Evolutionary conservation across 2,113 vertebrate species (phyloP).

Genomic region (Dasyornis broadbenti): DNA sequence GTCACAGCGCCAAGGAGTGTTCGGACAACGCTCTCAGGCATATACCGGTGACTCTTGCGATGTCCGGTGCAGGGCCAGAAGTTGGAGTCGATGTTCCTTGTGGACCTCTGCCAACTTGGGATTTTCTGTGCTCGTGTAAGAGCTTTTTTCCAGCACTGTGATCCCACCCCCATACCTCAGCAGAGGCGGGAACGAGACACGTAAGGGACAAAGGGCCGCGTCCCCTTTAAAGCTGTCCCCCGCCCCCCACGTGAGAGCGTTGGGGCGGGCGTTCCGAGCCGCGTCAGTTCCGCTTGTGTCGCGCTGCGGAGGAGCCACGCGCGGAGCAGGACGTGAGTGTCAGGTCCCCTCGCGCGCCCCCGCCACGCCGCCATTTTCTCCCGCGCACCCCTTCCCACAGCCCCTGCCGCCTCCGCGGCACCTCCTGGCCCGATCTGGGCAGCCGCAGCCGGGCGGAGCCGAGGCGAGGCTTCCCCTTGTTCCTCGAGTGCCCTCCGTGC

Average conservation of each 20-base stretch:
- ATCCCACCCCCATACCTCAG: too few species aligned
- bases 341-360: background rate
- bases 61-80: background rate
- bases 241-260: background rate
- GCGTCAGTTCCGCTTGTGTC: slow-evolving; percentile 6
- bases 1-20: background rate
- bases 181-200: accelerated
- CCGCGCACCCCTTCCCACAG: background rate
- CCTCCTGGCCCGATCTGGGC: background rate
- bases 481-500: background rate
- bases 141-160: accelerated
- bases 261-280: background rate
- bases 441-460: background rate
- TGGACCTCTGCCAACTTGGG: accelerated
- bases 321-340: background rate
- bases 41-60: background rate
- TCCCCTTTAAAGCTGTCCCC: background rate
- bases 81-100: accelerated
- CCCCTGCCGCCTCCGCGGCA: background rate
- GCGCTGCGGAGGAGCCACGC: background rate
- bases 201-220: background rate
- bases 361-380: background rate
- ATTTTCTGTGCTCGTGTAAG: background rate
- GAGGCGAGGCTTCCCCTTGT: background rate
- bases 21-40: background rate